Percentiles rank a stretch among this genome's conserved stretches.
Evolutionary conservation across 2,113 vertebrate species (phyloP).

Genomic region (rat (Rattus norvegicus)): DNA sequence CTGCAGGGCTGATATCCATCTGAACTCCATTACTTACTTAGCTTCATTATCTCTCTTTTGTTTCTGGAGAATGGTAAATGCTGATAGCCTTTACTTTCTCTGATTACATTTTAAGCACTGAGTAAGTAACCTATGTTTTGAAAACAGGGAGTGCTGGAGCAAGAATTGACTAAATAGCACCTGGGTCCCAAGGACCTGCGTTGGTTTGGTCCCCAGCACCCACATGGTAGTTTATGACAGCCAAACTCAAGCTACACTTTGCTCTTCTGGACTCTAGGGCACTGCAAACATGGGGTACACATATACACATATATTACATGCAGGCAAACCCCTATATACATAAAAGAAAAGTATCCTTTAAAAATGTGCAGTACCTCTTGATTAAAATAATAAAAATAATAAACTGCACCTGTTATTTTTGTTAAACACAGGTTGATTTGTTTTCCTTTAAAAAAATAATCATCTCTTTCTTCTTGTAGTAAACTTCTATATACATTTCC

Average conservation of each 20-base stretch:
- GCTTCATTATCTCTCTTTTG: constrained; percentile 2
- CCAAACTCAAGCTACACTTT: neutral
- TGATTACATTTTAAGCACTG: constrained; percentile 41
- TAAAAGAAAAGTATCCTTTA: neutral
- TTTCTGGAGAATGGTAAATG: neutral
- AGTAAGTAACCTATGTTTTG: neutral
- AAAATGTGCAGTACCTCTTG: neutral
- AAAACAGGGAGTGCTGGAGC: neutral
- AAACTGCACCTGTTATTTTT: constrained; percentile 23
- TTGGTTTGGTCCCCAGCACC: neutral
- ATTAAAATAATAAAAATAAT: neutral
- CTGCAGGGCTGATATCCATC: neutral
- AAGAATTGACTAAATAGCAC: constrained; percentile 18
- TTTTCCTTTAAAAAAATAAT: neutral
- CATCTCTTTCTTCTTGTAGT: constrained; percentile 84
- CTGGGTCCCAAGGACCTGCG: neutral
- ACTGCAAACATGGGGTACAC: neutral
- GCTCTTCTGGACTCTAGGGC: neutral
- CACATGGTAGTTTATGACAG: neutral
- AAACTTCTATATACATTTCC: constrained; percentile 94
- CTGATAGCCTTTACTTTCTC: neutral
- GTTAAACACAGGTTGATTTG: neutral
- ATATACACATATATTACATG: neutral
- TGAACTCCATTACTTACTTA: neutral
- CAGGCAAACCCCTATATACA: neutral